Conservation (phyloP, 2,113 vertebrate genomes). For the Bucco capensis region DNA sequence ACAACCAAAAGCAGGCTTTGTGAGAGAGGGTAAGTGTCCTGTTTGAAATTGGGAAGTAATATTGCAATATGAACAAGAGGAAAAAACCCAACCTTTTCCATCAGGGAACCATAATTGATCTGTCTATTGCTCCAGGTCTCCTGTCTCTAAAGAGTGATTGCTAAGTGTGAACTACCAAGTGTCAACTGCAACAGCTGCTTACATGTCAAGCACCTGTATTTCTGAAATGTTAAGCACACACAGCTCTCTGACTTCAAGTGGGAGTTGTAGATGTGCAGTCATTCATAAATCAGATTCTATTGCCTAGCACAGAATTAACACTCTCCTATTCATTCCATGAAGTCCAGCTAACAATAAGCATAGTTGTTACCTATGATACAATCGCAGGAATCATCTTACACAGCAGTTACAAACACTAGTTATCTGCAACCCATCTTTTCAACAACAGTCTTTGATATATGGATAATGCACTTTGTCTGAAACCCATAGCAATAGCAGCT, state of each 20-base stretch:
- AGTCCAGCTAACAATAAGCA: constrained; percentile 11
- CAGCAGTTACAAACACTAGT: not conserved
- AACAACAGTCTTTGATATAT: not conserved
- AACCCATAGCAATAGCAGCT: not conserved
- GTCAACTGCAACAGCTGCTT: constrained; percentile 9
- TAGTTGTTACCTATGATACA: not conserved
- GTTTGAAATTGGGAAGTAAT: not conserved
- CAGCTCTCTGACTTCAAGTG: not conserved
- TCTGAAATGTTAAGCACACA: not conserved
- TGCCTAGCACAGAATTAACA: not conserved
- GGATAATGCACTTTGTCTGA: not conserved
- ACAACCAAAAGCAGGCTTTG: not conserved
- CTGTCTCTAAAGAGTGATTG: not conserved
- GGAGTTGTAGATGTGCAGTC: not conserved
- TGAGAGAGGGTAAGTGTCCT: not conserved
- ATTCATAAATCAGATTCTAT: constrained; percentile 23
- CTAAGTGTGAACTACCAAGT: not conserved
- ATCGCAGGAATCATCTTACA: constrained; percentile 10
- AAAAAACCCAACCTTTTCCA: not conserved
- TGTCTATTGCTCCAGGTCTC: not conserved
- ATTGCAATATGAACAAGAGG: rapidly evolving
- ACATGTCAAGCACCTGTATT: not conserved
- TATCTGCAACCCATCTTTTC: constrained; percentile 19
- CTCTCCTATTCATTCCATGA: not conserved
- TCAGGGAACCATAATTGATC: not conserved